phyloP scores from a whole-genome alignment of 2,113 vertebrate genomes.

The Syrrhaptes paradoxus region DNA sequence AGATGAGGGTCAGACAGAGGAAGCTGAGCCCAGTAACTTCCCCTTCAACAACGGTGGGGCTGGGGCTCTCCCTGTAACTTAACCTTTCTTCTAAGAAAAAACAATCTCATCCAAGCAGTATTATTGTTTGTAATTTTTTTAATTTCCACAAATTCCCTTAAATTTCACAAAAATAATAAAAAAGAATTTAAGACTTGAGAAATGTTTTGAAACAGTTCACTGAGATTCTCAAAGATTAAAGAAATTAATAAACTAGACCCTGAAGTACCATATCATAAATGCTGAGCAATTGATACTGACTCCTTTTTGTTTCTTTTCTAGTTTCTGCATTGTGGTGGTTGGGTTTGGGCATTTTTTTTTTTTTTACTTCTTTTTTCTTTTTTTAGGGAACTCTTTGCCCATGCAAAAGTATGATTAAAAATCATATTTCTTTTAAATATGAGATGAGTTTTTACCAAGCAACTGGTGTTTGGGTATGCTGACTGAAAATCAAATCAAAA shows the following conservation, averaged over 20 bases:
- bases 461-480: background rate
- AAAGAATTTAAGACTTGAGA: background rate
- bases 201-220: background rate
- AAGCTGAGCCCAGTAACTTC: background rate
- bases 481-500: background rate
- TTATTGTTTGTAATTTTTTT: background rate
- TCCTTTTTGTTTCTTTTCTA: background rate
- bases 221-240: background rate
- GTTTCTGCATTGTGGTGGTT: background rate
- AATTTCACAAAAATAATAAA: background rate
- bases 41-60: accelerated
- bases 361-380: no score
- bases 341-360: background rate
- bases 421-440: background rate
- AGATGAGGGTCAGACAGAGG: background rate
- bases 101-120: background rate
- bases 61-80: background rate
- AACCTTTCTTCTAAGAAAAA: background rate
- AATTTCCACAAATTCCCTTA: background rate
- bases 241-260: background rate
- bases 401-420: background rate
- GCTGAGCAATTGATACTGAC: background rate
- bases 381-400: background rate
- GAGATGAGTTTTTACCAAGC: background rate
- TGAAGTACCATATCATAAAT: background rate